A percentile compares a stretch with the other conserved stretches of the same genome.
These are phyloP conservation scores for Echinops telfairi DNA, from an alignment of 2,113 vertebrate genomes.

Conservation along the genomic window DNA sequence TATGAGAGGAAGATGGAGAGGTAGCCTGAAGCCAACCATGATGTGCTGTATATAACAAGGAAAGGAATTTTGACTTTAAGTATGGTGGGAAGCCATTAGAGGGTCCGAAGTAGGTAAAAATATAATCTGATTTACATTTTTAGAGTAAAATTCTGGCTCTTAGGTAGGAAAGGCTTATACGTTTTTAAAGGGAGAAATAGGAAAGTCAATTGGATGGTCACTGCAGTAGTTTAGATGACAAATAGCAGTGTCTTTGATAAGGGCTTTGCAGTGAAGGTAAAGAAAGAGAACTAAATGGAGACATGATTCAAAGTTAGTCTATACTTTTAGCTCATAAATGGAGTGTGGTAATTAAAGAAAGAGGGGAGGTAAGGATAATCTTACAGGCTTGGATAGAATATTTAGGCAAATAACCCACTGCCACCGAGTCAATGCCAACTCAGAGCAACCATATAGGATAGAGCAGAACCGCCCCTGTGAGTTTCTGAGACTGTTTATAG, in stretches of 20 bases:
- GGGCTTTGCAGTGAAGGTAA: background rate
- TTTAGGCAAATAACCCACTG: background rate
- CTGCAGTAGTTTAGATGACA: background rate
- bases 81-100: background rate
- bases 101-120: background rate
- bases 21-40: background rate
- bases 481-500: too few relatives aligned
- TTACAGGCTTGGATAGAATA: background rate
- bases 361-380: background rate
- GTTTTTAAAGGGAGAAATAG: background rate
- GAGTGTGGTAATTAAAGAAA: background rate
- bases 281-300: background rate
- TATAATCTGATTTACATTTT: background rate
- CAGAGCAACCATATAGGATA: too few relatives aligned
- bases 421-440: too few relatives aligned
- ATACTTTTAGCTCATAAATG: background rate
- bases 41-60: background rate
- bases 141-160: background rate
- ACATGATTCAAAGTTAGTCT: background rate
- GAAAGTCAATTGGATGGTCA: background rate
- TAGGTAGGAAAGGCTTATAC: background rate
- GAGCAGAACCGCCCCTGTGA: too few relatives aligned
- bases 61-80: slow-evolving; percentile 43
- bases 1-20: background rate
- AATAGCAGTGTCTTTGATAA: background rate